Percentiles rank a stretch among this genome's conserved stretches.
Evolutionary conservation across 2,113 vertebrate species (phyloP).

Genomic region (Apteryx owenii): DNA sequence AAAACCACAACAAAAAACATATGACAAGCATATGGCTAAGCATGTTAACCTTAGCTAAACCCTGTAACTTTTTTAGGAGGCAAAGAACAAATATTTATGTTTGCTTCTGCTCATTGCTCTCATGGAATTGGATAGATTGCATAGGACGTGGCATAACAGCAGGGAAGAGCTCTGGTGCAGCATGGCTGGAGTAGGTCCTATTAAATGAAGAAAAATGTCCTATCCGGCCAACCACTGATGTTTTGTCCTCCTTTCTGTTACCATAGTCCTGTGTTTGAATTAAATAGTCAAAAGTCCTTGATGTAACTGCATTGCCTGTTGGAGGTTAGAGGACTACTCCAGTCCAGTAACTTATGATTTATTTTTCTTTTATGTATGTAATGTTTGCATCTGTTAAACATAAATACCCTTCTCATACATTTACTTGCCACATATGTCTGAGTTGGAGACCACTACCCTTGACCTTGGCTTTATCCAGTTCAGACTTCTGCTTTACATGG

Average conservation of each 20-base stretch:
- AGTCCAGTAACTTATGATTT: not conserved
- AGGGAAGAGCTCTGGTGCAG: not conserved
- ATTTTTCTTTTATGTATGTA: not conserved
- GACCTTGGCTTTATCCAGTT: not conserved
- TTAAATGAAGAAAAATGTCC: not conserved
- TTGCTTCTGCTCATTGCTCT: not conserved
- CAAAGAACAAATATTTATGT: not conserved
- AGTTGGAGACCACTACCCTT: not conserved
- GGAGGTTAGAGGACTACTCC: not conserved
- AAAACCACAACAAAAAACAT: not conserved
- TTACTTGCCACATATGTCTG: not conserved
- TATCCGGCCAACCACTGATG: not conserved
- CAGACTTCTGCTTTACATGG: not conserved
- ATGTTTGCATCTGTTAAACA: not conserved
- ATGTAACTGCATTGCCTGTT: not conserved
- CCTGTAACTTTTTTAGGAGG: not conserved
- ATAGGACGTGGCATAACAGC: not conserved
- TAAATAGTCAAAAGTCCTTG: not conserved
- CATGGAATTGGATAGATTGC: accelerated
- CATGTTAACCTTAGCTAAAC: not conserved
- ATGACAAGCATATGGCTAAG: not conserved
- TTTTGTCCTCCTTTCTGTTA: not conserved
- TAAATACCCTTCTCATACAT: not conserved
- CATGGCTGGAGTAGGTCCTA: not conserved
- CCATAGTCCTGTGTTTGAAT: not conserved